Evolutionary conservation across 2,888 invertebrate species (phyloP).

Genomic region (Stenodema calcarata): DNA sequence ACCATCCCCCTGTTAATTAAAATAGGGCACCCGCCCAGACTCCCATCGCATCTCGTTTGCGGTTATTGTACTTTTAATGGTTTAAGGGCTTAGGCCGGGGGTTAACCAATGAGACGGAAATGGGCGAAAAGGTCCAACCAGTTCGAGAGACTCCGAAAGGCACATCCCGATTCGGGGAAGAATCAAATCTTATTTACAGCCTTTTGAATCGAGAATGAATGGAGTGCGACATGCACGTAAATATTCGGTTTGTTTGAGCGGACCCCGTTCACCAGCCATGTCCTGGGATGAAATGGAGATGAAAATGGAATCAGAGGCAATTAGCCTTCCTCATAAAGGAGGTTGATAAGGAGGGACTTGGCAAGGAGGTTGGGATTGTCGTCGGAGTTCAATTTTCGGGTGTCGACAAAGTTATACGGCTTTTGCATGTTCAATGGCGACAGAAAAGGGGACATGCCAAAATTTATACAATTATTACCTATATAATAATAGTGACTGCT

Average conservation of each 20-base stretch:
- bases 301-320: not conserved
- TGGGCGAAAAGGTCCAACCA: not conserved
- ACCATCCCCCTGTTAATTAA: conserved; percentile 29
- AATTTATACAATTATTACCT: too few relatives aligned
- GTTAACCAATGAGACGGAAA: conserved; percentile 28
- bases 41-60: not conserved
- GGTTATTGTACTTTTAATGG: conserved; percentile 30
- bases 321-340: not conserved
- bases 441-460: too few relatives aligned
- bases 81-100: not conserved
- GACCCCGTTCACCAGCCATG: not conserved
- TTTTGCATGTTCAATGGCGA: not conserved
- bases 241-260: not conserved
- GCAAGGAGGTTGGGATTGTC: not conserved
- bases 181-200: not conserved
- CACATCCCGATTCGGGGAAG: not conserved
- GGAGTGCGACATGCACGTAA: not conserved
- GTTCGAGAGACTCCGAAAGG: not conserved
- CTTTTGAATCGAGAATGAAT: not conserved
- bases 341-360: not conserved
- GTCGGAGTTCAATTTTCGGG: not conserved
- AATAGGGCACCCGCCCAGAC: conserved; percentile 11
- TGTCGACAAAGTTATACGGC: not conserved
- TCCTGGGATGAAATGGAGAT: not conserved
- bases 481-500: too few relatives aligned